phyloP scores from a whole-genome alignment of 2,113 vertebrate species.

The Myrmophylax atrothorax region DNA sequence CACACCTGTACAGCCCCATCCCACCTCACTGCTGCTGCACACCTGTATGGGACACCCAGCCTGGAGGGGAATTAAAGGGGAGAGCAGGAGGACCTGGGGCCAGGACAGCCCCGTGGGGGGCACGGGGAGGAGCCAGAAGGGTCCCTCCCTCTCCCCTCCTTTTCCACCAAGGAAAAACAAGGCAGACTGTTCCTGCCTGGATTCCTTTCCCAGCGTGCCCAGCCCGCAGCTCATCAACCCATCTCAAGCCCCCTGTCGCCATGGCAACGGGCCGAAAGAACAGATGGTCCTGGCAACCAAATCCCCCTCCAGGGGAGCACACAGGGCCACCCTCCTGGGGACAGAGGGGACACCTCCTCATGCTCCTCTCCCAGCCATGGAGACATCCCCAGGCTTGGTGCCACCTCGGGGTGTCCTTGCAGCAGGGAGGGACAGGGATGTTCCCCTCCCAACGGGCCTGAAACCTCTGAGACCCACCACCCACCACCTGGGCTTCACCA shows the following conservation, averaged over 20 bases:
- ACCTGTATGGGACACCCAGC: neutral
- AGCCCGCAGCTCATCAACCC: constrained; percentile 52
- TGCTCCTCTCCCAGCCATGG: rapidly evolving
- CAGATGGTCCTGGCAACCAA: constrained; percentile 76
- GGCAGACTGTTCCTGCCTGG: neutral
- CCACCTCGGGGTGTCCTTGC: neutral
- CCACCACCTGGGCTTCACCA: too few species aligned
- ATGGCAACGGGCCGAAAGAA: constrained; percentile 72
- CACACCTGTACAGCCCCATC: neutral
- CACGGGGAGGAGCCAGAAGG: neutral
- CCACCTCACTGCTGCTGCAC: neutral
- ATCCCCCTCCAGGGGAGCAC: constrained; percentile 55
- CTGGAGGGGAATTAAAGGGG: neutral
- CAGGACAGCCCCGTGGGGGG: neutral
- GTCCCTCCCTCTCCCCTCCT: neutral
- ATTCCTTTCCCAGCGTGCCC: constrained; percentile 58
- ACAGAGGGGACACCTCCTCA: neutral
- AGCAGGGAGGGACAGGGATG: rapidly evolving
- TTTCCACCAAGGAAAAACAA: neutral
- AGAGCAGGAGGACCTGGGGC: neutral
- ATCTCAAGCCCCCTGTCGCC: constrained; percentile 73
- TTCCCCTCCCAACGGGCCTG: neutral
- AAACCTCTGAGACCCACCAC: neutral
- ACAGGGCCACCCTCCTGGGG: neutral
- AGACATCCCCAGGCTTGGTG: neutral